Conservation (phyloP, 92 coral and sea anemone genomes). For the Porites lobata region DNA sequence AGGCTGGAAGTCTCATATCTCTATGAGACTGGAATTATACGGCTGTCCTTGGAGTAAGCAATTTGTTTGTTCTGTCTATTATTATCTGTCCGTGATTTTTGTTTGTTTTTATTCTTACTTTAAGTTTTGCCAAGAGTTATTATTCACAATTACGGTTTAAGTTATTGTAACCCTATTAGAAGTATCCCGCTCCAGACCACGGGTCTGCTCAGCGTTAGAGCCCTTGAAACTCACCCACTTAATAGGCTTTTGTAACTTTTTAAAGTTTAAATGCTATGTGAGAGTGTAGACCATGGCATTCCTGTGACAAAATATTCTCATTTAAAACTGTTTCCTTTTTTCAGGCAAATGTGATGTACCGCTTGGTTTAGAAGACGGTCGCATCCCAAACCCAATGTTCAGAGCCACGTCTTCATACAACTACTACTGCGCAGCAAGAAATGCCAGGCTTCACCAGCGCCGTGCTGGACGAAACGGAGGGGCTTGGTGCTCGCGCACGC, state of each 20-base stretch:
- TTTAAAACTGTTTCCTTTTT: not conserved
- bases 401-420: constrained; percentile 79
- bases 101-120: not conserved
- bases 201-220: too few species aligned
- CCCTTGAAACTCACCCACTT: too few species aligned
- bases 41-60: constrained; percentile 79
- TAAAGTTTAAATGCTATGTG: too few species aligned
- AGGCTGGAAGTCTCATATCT: constrained; percentile 68
- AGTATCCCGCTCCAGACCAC: too few species aligned
- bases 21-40: constrained; percentile 66
- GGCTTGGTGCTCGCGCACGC: constrained; percentile 74
- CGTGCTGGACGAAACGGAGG: constrained; percentile 72
- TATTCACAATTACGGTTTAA: too few species aligned
- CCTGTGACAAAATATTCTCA: too few species aligned
- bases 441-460: constrained; percentile 80
- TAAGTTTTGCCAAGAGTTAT: too few species aligned
- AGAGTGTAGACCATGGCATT: too few species aligned
- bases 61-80: not conserved
- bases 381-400: constrained; percentile 70
- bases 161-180: too few species aligned
- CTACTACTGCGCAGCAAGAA: constrained; percentile 74
- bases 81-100: not conserved
- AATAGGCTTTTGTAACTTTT: too few species aligned
- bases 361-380: constrained; percentile 84
- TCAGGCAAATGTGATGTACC: constrained; percentile 91